A percentile compares a stretch with the other conserved stretches of the same genome.
These are phyloP conservation scores for Sebastes hubbsi DNA, from an alignment of 2,797 vertebrate genomes.

Conservation along the genomic window DNA sequence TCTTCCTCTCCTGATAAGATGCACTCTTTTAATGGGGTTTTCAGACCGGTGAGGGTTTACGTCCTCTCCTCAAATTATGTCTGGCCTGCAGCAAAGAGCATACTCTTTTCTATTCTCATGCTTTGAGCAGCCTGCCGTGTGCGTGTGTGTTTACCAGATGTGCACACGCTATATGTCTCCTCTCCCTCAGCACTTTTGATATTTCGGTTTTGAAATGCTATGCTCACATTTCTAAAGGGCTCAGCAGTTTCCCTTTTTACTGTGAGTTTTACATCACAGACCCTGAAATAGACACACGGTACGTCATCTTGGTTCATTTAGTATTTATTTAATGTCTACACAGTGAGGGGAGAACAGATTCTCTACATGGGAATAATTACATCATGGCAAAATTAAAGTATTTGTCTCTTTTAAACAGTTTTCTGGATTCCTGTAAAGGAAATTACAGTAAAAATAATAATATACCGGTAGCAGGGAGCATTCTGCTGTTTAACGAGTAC, in stretches of 20 bases:
- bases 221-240: slow-evolving; percentile 67
- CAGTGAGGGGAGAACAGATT: neutral
- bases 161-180: neutral
- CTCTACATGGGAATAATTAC: neutral
- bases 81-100: slow-evolving; percentile 47
- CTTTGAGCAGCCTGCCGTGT: slow-evolving; percentile 7
- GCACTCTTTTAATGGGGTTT: slow-evolving; percentile 67
- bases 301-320: neutral
- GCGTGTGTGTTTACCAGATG: neutral
- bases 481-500: neutral
- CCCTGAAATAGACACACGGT: slow-evolving; percentile 15
- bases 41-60: slow-evolving; percentile 47
- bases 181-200: slow-evolving; percentile 48
- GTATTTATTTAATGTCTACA: neutral
- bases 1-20: slow-evolving; percentile 68
- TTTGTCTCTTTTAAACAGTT: neutral
- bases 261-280: slow-evolving; percentile 24
- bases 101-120: slow-evolving; percentile 7
- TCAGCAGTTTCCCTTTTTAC: slow-evolving; percentile 20
- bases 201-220: slow-evolving; percentile 73
- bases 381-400: neutral
- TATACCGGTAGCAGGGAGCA: neutral
- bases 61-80: slow-evolving; percentile 49
- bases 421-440: neutral
- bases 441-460: neutral